Percentiles rank a stretch among this genome's conserved stretches.
These are phyloP conservation scores for Trachemys scripta DNA, from an alignment of 2,113 vertebrate genomes.

Conservation along the genomic window DNA sequence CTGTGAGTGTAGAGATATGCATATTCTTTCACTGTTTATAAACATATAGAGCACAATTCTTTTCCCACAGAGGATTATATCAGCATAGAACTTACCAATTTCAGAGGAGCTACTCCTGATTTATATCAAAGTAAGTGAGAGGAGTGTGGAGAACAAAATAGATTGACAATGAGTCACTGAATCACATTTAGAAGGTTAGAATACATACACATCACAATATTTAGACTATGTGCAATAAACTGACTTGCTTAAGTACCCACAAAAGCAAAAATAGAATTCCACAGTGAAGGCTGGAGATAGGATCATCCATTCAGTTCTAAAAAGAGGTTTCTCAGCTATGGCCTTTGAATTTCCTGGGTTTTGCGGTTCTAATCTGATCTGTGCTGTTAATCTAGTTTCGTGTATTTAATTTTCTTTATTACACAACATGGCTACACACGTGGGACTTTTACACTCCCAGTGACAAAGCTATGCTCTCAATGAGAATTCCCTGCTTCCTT, in stretches of 20 bases:
- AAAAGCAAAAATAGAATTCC: background rate
- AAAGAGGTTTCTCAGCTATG: background rate
- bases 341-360: background rate
- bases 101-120: background rate
- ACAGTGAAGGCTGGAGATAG: background rate
- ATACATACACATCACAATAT: background rate
- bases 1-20: background rate
- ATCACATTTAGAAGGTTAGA: background rate
- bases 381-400: background rate
- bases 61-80: background rate
- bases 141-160: background rate
- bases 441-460: background rate
- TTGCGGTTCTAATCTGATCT: background rate
- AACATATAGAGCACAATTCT: conserved; percentile 2
- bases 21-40: conserved; percentile 59
- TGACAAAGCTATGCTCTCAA: background rate
- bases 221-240: conserved; percentile 9
- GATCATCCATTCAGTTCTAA: background rate
- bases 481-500: background rate
- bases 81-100: background rate
- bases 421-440: background rate
- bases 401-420: background rate
- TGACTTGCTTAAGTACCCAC: background rate
- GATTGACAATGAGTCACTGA: fast-evolving
- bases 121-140: background rate